Evolutionary conservation across 2,113 vertebrate species (phyloP).

Genomic region (Pteruthius melanotis): DNA sequence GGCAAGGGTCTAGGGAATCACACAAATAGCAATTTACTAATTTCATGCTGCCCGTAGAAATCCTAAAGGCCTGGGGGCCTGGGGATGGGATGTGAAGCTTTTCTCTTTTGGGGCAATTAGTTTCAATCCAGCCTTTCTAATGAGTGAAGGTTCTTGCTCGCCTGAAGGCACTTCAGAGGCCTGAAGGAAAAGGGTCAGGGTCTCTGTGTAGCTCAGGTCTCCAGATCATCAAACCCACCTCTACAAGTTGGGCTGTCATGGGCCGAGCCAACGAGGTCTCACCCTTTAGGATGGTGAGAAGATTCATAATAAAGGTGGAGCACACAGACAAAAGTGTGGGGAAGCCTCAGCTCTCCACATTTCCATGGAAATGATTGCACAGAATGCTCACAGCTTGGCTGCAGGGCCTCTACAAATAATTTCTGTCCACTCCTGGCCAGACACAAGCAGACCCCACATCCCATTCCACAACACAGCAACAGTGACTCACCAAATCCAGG

Average conservation of each 20-base stretch:
- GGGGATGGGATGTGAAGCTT: neutral
- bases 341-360: neutral
- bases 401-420: neutral
- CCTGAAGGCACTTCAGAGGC: neutral
- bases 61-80: neutral
- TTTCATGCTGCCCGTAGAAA: neutral
- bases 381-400: neutral
- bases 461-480: neutral
- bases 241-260: neutral
- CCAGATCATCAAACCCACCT: neutral
- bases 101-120: neutral
- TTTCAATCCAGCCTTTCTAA: neutral
- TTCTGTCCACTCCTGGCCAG: neutral
- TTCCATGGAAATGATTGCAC: neutral
- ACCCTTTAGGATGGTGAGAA: neutral
- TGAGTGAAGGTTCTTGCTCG: neutral
- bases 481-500: neutral
- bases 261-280: neutral
- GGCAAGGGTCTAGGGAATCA: constrained; percentile 35
- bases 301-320: neutral
- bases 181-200: neutral
- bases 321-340: neutral
- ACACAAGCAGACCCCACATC: neutral
- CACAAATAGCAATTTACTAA: constrained; percentile 32
- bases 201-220: neutral